Conservation (phyloP, 2,113 vertebrate genomes). For the Cyanoderma ruficeps region DNA sequence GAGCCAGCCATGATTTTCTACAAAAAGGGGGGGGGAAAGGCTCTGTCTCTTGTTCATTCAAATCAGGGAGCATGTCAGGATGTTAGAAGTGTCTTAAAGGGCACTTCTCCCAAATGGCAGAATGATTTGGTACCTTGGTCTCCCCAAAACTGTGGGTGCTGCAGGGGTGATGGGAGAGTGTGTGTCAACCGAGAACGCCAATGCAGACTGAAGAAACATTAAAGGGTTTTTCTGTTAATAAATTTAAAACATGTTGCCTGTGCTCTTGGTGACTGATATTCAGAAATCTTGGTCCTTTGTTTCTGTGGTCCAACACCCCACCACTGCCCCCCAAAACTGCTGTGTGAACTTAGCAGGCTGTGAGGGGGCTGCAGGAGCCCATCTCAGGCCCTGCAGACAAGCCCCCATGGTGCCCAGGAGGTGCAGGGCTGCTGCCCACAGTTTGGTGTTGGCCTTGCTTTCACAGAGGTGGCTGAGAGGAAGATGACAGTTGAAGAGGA, state of each 20-base stretch:
- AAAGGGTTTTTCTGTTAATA: not conserved
- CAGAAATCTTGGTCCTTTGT: not conserved
- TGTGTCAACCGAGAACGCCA: not conserved
- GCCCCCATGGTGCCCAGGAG: not conserved
- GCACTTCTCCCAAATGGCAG: not conserved
- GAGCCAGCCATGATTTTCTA: conserved; percentile 43
- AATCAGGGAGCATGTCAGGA: conserved; percentile 10
- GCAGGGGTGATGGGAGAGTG: not conserved
- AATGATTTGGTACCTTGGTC: not conserved
- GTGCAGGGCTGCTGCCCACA: not conserved
- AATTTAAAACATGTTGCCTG: not conserved
- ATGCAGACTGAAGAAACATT: not conserved
- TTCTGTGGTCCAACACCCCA: not conserved
- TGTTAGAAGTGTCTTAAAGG: conserved; percentile 12
- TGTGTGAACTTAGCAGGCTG: not conserved
- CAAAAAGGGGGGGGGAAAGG: conserved; percentile 40
- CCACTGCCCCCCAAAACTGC: not conserved
- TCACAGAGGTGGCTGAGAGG: conserved; percentile 87
- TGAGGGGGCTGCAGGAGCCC: not conserved
- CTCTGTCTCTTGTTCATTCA: conserved; percentile 19
- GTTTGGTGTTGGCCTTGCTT: conserved; percentile 42
- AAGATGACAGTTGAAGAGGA: conserved; percentile 91
- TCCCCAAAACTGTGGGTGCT: not conserved
- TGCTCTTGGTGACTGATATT: not conserved
- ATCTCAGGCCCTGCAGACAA: not conserved